Evolutionary conservation across 2,113 vertebrate species (phyloP), one percentile per base, ranked within the genome.

Genomic region (Notothenia coriiceps): DNA sequence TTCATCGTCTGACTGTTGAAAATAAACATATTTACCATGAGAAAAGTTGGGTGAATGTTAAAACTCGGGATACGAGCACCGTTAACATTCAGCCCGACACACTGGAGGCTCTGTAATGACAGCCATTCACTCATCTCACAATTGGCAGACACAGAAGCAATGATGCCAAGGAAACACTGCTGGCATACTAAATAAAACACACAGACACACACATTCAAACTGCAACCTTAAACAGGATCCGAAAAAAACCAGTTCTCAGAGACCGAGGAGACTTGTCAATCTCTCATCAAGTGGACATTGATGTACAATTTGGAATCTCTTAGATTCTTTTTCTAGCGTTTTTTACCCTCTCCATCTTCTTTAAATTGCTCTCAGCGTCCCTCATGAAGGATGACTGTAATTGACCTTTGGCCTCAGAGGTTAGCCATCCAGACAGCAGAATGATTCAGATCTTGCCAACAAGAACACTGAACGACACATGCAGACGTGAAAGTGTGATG

Each of bases 361-460:
- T 62, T 5, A 25, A 51, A n/a, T 43, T 49, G 52, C 54, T 56
- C 40, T 50, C 44, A 1, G 2, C 50, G 0, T 57, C 65, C 22
- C 55, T 44, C 65, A 12, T 62, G 65, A 22, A 70, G 82, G 49
- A 70, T 54, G 51, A 50, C 74, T 43, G 68, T 3, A 56, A 22
- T 11, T 15, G 74, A 51, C 70, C 74, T 70, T 70, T 78, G 73
- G 0, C 43, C 6, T 51, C 6, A 15, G 52, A 60, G 65, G 80
- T 56, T 40, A n/a, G 7, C 66, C 56, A 49, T 10, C n/a, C 67
- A 77, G 47, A 63, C 71, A 49, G 47, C 81, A 74, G 75, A 65
- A 29, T 40, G 75, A 86, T 70, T 70, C 22, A 10, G 11, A 47
- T 61, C 40, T 59, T 10, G 77, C 62, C 67, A 10, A 20, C 6